A percentile compares a stretch with the other conserved stretches of the same genome.
Conservation (phyloP, 2,888 invertebrate species). For the Athalia rosae region DNA sequence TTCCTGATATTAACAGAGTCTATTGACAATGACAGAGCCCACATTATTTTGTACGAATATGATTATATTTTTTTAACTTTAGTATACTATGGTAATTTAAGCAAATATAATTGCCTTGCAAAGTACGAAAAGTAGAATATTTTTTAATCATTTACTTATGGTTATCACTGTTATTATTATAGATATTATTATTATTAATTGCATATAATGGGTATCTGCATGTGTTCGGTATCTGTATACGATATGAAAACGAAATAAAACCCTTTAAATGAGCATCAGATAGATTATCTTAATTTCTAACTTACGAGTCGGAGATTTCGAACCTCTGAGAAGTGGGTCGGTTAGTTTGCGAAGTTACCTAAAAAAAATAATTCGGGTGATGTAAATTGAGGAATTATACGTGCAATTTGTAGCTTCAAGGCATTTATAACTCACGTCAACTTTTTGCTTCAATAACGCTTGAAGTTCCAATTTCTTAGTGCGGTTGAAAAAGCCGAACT, state of each 20-base stretch:
- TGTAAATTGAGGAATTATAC: neutral
- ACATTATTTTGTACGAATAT: constrained; percentile 30
- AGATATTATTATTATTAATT: neutral
- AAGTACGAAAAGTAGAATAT: constrained; percentile 22
- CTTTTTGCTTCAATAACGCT: constrained; percentile 63
- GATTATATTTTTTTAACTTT: constrained; percentile 11
- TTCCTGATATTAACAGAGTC: neutral
- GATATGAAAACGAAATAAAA: too few relatives aligned
- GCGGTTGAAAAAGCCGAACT: constrained; percentile 67
- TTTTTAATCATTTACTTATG: constrained; percentile 7
- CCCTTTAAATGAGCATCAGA: too few relatives aligned
- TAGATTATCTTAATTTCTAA: too few relatives aligned
- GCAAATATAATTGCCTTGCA: constrained; percentile 21
- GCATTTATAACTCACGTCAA: constrained; percentile 53
- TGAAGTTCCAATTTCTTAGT: constrained; percentile 61
- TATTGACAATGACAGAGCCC: neutral
- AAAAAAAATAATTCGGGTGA: too few relatives aligned
- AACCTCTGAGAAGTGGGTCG: too few relatives aligned
- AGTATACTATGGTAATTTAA: neutral
- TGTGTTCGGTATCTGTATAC: too few relatives aligned
- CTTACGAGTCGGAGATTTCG: too few relatives aligned
- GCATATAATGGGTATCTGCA: too few relatives aligned
- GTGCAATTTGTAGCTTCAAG: neutral
- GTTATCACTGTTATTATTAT: neutral
- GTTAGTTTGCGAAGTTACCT: too few relatives aligned